phyloP scores from a whole-genome alignment of 2,797 vertebrate species.

The Pempheris klunzingeri region DNA sequence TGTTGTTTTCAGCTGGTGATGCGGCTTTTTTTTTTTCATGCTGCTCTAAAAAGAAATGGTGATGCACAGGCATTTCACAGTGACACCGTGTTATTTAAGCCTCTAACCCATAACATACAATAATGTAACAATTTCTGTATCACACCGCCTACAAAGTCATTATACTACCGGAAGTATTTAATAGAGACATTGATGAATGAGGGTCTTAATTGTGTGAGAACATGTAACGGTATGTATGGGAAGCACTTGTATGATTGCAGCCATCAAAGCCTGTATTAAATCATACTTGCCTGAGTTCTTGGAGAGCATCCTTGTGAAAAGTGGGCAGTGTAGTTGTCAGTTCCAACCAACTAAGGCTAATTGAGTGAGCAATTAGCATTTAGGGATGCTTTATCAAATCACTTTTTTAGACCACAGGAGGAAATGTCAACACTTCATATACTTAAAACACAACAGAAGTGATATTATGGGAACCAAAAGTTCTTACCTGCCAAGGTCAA shows the following conservation, averaged over 20 bases:
- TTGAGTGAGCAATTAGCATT: background rate
- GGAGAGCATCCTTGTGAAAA: background rate
- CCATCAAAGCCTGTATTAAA: background rate
- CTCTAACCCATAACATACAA: background rate
- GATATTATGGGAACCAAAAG: background rate
- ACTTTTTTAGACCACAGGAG: background rate
- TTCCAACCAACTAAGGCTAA: background rate
- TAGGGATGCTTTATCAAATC: background rate
- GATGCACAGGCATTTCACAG: background rate
- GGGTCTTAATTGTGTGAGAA: background rate
- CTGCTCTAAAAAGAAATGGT: background rate
- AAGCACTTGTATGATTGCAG: background rate
- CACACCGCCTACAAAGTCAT: background rate
- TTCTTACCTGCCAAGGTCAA: background rate
- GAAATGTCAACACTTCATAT: background rate
- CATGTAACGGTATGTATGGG: too few species aligned
- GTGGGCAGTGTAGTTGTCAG: background rate
- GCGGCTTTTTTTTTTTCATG: slow-evolving; percentile 15
- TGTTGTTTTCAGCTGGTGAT: slow-evolving; percentile 2
- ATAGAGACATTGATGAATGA: too few species aligned
- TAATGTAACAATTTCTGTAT: background rate
- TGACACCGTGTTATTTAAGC: background rate
- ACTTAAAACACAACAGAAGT: background rate
- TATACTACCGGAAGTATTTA: background rate
- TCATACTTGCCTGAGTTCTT: background rate